Evolutionary conservation across 2,797 vertebrate genomes (phyloP).

Genomic region (Tarsius wallacei): DNA sequence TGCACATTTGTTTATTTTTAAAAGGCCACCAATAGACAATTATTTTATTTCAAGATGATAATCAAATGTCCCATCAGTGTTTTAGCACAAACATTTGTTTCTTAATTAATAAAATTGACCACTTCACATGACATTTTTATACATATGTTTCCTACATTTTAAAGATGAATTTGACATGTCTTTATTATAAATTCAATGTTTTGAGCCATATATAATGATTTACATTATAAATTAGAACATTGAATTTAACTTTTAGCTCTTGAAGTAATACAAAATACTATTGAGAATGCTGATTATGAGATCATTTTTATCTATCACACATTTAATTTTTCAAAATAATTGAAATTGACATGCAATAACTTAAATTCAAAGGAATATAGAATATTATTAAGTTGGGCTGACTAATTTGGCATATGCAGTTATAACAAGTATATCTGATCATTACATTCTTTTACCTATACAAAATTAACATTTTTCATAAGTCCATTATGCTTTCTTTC

Average conservation of each 20-base stretch:
- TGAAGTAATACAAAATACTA: background rate
- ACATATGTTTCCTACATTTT: background rate
- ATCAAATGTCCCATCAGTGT: background rate
- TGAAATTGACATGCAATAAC: conserved; percentile 29
- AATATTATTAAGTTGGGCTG: conserved; percentile 45
- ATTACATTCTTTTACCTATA: conserved; percentile 62
- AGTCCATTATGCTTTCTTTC: conserved; percentile 1
- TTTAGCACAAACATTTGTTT: background rate
- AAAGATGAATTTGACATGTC: background rate
- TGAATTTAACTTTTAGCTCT: background rate
- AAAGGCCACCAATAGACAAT: background rate
- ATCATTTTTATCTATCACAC: background rate
- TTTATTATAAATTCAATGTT: background rate
- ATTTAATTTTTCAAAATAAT: conserved; percentile 55
- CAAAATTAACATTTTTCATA: conserved; percentile 41
- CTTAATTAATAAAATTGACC: background rate
- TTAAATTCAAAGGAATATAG: conserved; percentile 47
- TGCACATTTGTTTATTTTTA: background rate
- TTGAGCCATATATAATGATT: background rate
- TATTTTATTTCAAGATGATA: background rate
- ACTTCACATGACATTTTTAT: background rate
- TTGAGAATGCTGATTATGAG: background rate
- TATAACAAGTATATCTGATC: conserved; percentile 38
- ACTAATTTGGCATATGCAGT: conserved; percentile 66
- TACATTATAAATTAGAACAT: conserved; percentile 1